A percentile compares a stretch with the other conserved stretches of the same genome.
phyloP scores from a whole-genome alignment of 2,797 vertebrate genomes.

The Peromyscus attwateri region DNA sequence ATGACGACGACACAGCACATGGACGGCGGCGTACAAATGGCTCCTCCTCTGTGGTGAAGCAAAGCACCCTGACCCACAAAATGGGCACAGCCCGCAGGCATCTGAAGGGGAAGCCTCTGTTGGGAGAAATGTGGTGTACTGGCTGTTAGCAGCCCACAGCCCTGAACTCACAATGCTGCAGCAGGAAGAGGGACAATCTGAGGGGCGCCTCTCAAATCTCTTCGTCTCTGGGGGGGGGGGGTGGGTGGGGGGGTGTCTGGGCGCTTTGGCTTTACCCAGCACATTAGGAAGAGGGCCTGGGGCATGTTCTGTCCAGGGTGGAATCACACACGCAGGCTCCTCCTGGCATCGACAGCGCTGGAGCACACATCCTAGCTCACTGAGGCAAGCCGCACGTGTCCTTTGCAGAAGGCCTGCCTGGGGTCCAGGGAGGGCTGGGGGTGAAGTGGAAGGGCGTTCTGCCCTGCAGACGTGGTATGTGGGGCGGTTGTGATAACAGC shows the following conservation, averaged over 20 bases:
- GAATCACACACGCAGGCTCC: neutral
- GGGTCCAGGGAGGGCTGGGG: neutral
- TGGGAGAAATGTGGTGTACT: neutral
- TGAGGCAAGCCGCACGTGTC: neutral
- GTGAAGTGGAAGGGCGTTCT: neutral
- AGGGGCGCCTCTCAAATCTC: neutral
- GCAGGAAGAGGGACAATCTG: neutral
- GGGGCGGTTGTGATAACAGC: neutral
- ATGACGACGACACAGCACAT: too few relatives aligned
- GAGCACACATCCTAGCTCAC: neutral
- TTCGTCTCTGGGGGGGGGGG: neutral
- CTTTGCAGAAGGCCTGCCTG: neutral
- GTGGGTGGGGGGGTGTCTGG: too few relatives aligned
- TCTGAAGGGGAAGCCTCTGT: neutral
- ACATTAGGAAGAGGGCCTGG: neutral
- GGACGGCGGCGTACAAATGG: neutral
- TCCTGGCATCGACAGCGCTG: neutral
- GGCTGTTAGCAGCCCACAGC: neutral
- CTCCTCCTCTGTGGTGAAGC: neutral
- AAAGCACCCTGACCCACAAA: neutral
- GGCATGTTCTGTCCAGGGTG: neutral
- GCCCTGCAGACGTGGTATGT: neutral
- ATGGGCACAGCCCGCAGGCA: neutral
- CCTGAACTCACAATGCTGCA: neutral
- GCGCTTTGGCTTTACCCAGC: neutral